Base-by-base conservation (phyloP, 2,797 vertebrate genomes). In the Melanotaenia parkinsoni region DNA sequence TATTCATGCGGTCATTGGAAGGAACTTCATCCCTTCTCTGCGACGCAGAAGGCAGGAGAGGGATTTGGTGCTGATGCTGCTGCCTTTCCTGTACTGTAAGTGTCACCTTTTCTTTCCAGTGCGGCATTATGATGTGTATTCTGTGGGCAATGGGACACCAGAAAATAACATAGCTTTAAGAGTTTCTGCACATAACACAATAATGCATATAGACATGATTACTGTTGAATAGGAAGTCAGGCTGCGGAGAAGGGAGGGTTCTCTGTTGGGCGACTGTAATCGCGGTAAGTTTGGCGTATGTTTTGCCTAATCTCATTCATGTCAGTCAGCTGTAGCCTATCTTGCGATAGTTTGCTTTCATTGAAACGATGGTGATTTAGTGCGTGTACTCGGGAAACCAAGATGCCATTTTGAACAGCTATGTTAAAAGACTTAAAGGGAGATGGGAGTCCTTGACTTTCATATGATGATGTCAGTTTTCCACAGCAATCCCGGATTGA, bases 361-460 rank as follows among this genome's bases (percentile, higher is more conserved):
- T 63, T 14, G 9, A 61, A 33, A 66, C 8, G 40, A 50, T 11
- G 12, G 14, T 24, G 37, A 58, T 43, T 37, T 20, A 2, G 4
- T 71, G 35, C 28, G 18, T 74, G 63, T 67, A 5, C 24, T 22
- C 5, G 22, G 64, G 33, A 60, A 72, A 63, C 1, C 26, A 75
- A 2, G 54, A 51, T 53, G 67, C 22, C 22, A 37, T 1, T 63
- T 13, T 69, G 40, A 62, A 3, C 28, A 28, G 28, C 28, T 26
- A 76, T 6, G 47, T 75, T 68, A 51, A 30, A 20, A 28, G 22
- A 58, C 14, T 81, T 66, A 58, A 28, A 54, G 53, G 63, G 56
- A 72, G 45, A 45, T 65, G 53, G 66, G 72, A 88, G 81, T 82
- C 86, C 80, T 91, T 91, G 86, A 89, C 81, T 89, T 83, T 73